Conservation (phyloP, 2,888 invertebrate genomes). For the Drepana falcataria region DNA sequence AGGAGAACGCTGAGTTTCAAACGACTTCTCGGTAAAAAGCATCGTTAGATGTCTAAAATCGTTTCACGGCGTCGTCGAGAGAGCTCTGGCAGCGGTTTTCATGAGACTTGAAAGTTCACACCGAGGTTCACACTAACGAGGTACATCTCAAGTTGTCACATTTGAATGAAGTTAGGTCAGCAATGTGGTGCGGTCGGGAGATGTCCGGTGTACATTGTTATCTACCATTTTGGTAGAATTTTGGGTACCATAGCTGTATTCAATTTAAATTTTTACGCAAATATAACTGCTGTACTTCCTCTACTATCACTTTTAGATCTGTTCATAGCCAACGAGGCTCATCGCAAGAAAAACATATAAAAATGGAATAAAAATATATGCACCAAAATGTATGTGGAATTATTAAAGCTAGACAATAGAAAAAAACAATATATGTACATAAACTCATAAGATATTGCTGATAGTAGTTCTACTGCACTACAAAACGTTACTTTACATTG, state of each 20-base stretch:
- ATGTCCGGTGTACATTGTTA: conserved; percentile 22
- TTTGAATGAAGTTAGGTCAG: conserved; percentile 45
- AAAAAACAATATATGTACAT: too few relatives aligned
- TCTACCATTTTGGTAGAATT: conserved; percentile 9
- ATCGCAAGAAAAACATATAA: too few relatives aligned
- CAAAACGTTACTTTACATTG: too few relatives aligned
- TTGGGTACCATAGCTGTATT: background rate
- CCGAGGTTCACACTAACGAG: conserved; percentile 52
- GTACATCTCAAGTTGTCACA: conserved; percentile 38
- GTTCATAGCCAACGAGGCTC: too few relatives aligned
- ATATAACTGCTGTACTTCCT: too few relatives aligned
- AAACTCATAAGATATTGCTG: too few relatives aligned
- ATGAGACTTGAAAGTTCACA: conserved; percentile 31
- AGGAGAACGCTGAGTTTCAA: background rate
- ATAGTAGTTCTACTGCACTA: too few relatives aligned
- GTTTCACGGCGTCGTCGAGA: conserved; percentile 18
- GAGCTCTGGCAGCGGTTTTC: conserved; percentile 29
- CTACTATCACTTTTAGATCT: too few relatives aligned
- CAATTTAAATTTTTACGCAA: too few relatives aligned
- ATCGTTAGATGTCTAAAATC: conserved; percentile 5
- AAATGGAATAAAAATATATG: too few relatives aligned
- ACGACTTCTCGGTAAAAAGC: conserved; percentile 16
- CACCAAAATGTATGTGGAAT: too few relatives aligned
- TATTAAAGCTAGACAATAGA: too few relatives aligned
- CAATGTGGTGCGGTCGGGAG: conserved; percentile 14